phyloP scores from a whole-genome alignment of 2,113 vertebrate genomes.

The Myotis lucifugus region DNA sequence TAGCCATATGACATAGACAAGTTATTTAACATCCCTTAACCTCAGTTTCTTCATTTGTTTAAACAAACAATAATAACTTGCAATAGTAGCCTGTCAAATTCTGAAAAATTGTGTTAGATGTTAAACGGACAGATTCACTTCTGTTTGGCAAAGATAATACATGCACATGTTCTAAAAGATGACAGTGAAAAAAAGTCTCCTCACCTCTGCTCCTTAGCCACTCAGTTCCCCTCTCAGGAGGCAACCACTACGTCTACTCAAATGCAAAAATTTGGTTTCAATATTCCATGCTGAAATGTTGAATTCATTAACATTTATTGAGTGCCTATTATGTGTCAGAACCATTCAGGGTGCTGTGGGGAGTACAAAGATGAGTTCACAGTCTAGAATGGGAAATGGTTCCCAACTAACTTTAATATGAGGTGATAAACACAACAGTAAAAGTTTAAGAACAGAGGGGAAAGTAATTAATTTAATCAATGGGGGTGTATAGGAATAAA shows the following conservation, averaged over 20 bases:
- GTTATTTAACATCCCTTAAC: not conserved
- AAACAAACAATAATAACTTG: not conserved
- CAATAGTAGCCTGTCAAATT: not conserved
- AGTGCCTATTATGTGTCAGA: slow-evolving; percentile 35
- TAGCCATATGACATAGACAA: not conserved
- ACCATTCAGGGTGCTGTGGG: not conserved
- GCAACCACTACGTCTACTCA: not conserved
- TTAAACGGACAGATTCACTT: not conserved
- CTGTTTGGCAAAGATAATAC: not conserved
- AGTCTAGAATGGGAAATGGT: slow-evolving; percentile 44
- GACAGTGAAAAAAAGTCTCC: not conserved
- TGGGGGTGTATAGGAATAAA: not conserved
- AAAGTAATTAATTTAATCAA: slow-evolving; percentile 64
- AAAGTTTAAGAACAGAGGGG: slow-evolving; percentile 44
- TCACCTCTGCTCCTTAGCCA: not conserved
- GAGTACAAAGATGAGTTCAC: slow-evolving; percentile 48
- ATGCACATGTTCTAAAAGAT: not conserved
- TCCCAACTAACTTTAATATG: slow-evolving; percentile 47
- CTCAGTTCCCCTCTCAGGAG: not conserved
- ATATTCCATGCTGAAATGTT: slow-evolving; percentile 38
- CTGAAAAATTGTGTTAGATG: not conserved
- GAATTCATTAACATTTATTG: slow-evolving; percentile 62
- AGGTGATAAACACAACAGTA: slow-evolving; percentile 50
- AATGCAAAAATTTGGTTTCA: slow-evolving; percentile 52
- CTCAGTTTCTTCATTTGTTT: not conserved